Percentiles rank a stretch among this genome's conserved stretches.
Evolutionary conservation across 1,140 invertebrate genomes (phyloP).

Genomic region (Drosophila aff.): DNA sequence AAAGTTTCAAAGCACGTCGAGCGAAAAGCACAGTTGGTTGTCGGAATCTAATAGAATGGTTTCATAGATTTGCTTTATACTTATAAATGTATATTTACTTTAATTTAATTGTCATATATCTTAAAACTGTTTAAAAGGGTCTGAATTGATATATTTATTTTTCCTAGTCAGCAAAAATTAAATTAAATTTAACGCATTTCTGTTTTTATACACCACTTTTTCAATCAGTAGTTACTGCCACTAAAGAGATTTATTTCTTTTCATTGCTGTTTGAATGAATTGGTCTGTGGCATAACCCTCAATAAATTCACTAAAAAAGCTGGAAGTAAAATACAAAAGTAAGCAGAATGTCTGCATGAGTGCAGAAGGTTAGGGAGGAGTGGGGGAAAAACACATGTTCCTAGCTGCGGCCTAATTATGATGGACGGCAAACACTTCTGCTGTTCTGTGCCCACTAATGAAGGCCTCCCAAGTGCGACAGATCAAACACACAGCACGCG

Average conservation of each 20-base stretch:
- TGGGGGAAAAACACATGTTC: slow-evolving; percentile 28
- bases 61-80: background rate
- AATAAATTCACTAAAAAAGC: background rate
- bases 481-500: slow-evolving; percentile 61
- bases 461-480: slow-evolving; percentile 70
- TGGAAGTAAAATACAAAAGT: slow-evolving; percentile 9
- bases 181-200: background rate
- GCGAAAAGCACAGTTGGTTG: background rate
- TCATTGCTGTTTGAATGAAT: background rate
- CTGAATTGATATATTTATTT: background rate
- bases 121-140: background rate
- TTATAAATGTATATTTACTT: background rate
- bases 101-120: too few relatives aligned
- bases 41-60: background rate
- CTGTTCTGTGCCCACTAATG: slow-evolving; percentile 69
- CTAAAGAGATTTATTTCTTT: background rate
- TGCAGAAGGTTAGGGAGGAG: background rate
- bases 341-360: slow-evolving; percentile 35
- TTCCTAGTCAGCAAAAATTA: background rate
- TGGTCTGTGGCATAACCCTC: background rate
- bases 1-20: slow-evolving; percentile 17
- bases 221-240: background rate
- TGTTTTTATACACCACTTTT: background rate
- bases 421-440: slow-evolving; percentile 75
- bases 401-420: slow-evolving; percentile 58